Percentiles rank a stretch among this genome's conserved stretches.
Conservation (phyloP, 2,888 invertebrate genomes). For the Parthenolecanium corni region DNA sequence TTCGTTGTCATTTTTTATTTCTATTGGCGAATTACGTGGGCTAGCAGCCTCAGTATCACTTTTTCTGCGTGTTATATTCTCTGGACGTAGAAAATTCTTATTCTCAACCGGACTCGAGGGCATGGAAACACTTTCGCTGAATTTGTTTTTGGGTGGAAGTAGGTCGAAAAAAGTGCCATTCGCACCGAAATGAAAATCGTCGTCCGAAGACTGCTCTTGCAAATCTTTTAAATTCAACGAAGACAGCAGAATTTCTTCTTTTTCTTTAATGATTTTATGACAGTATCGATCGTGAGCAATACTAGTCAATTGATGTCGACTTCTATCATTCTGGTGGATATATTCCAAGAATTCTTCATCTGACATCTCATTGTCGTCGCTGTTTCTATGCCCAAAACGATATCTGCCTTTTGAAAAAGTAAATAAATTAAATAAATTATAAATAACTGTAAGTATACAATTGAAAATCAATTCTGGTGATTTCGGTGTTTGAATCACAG, state of each 20-base stretch:
- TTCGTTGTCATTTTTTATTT: not conserved
- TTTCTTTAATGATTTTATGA: constrained; percentile 31
- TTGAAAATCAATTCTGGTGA: not conserved
- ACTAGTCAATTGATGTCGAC: constrained; percentile 22
- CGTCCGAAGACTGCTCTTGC: not conserved
- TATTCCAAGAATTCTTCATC: constrained; percentile 28
- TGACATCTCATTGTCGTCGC: constrained; percentile 28
- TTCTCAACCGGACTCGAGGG: constrained; percentile 18
- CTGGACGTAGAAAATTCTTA: not conserved
- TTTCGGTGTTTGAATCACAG: no score
- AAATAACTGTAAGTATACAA: not conserved
- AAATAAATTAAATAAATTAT: not conserved
- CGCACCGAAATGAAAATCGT: constrained; percentile 30
- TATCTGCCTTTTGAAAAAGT: not conserved
- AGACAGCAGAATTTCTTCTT: constrained; percentile 33
- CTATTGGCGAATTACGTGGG: not conserved
- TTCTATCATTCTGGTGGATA: constrained; percentile 24
- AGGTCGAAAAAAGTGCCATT: constrained; percentile 28
- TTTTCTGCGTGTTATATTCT: constrained; percentile 17
- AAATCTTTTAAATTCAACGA: constrained; percentile 27
- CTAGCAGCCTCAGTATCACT: constrained; percentile 16
- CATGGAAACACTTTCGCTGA: constrained; percentile 8
- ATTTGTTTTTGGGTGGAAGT: not conserved
- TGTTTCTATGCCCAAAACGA: constrained; percentile 7
- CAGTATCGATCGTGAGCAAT: constrained; percentile 27